Evolutionary conservation across 2,113 vertebrate species (phyloP).

Genomic region (Calyptommatus sinebrachiatus): DNA sequence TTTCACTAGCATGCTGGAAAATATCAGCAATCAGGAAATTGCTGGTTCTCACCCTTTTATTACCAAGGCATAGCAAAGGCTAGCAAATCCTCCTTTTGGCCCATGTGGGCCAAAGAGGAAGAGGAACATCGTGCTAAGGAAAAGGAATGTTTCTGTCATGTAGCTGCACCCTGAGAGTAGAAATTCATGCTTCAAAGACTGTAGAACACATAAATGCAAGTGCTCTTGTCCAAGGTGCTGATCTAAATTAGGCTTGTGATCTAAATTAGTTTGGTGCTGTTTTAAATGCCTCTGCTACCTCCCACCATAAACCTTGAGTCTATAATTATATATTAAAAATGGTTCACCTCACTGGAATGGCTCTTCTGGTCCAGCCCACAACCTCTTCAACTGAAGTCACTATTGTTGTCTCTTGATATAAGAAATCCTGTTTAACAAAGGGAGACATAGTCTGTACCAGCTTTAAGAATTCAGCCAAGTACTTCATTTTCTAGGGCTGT

Average conservation of each 20-base stretch:
- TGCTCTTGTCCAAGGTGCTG: background rate
- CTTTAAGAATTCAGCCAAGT: background rate
- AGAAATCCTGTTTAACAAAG: background rate
- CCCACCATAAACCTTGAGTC: background rate
- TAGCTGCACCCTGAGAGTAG: too few relatives aligned
- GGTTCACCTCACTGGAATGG: background rate
- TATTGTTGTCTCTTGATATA: background rate
- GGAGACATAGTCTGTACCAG: background rate
- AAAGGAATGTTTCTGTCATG: too few relatives aligned
- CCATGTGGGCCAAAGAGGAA: too few relatives aligned
- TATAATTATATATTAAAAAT: background rate
- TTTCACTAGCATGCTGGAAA: too few relatives aligned
- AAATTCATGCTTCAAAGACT: too few relatives aligned
- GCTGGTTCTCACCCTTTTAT: too few relatives aligned
- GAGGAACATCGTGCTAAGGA: too few relatives aligned
- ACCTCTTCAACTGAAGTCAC: background rate
- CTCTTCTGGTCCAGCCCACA: background rate
- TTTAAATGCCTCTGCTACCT: background rate
- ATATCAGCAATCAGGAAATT: too few relatives aligned
- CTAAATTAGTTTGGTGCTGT: too few relatives aligned
- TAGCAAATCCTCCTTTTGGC: too few relatives aligned
- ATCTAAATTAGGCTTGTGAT: background rate
- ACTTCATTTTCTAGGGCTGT: slow-evolving; percentile 11
- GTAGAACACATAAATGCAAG: background rate
- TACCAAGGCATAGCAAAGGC: too few relatives aligned